phyloP scores from a whole-genome alignment of 2,888 invertebrate species.

The Papilio protenor region DNA sequence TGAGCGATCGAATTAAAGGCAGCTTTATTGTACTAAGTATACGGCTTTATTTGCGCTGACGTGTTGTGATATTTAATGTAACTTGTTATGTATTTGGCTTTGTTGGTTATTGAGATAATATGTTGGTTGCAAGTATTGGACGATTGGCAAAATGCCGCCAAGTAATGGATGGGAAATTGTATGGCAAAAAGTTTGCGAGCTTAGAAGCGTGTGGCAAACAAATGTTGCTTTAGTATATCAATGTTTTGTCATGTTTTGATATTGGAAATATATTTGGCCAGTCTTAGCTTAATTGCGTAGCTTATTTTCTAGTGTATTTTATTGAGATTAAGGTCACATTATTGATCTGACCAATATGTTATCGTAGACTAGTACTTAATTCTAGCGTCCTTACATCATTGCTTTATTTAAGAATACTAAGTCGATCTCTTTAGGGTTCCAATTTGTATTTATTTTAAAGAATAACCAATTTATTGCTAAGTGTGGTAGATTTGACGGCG shows the following conservation, averaged over 20 bases:
- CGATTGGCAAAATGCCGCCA: slow-evolving; percentile 1
- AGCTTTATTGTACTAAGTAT: slow-evolving; percentile 57
- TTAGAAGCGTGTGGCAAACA: slow-evolving; percentile 28
- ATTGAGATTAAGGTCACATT: slow-evolving; percentile 50
- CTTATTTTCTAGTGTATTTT: slow-evolving; percentile 49
- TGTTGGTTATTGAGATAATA: slow-evolving; percentile 35
- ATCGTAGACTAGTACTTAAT: slow-evolving; percentile 57
- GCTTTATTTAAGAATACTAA: slow-evolving; percentile 33
- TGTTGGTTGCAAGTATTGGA: slow-evolving; percentile 21
- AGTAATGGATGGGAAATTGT: slow-evolving; percentile 4
- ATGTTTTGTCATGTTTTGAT: slow-evolving; percentile 15
- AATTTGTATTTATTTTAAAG: slow-evolving; percentile 31
- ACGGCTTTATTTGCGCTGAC: slow-evolving; percentile 74
- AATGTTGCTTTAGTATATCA: slow-evolving; percentile 6
- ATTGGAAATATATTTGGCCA: slow-evolving; percentile 32
- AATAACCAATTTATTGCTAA: background rate
- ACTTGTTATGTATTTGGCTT: slow-evolving; percentile 44
- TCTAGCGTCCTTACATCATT: slow-evolving; percentile 40
- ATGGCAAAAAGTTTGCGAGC: slow-evolving; percentile 7
- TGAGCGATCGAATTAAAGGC: slow-evolving; percentile 43
- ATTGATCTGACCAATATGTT: slow-evolving; percentile 53
- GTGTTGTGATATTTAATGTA: slow-evolving; percentile 76
- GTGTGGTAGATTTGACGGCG: background rate
- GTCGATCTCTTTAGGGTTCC: slow-evolving; percentile 39
- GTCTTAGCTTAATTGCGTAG: slow-evolving; percentile 41